Evolutionary conservation across 1,140 invertebrate species (phyloP).

Genomic region (Orchesella cincta): DNA sequence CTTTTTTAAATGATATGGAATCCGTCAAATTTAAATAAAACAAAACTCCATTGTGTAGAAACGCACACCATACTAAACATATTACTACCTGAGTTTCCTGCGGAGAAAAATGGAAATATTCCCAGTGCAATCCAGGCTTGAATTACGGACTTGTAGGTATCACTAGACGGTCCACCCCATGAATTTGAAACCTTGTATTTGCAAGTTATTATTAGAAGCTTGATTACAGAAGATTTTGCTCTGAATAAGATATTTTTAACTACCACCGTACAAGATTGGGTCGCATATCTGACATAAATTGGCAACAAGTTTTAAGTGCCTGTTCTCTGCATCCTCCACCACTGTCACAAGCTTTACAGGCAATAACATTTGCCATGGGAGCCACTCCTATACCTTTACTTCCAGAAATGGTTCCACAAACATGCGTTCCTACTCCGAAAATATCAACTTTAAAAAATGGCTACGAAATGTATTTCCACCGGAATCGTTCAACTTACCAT

Average conservation of each 20-base stretch:
- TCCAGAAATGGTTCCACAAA: not conserved
- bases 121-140: not conserved
- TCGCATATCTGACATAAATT: not conserved
- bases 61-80: no score
- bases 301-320: not conserved
- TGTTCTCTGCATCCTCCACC: not conserved
- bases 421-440: constrained; percentile 12
- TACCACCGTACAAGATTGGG: not conserved
- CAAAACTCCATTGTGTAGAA: no score
- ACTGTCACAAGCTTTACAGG: not conserved
- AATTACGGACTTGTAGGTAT: not conserved
- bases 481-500: no score
- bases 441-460: no score
- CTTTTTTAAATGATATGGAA: no score
- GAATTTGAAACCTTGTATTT: constrained; percentile 4
- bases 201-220: not conserved
- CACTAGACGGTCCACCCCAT: not conserved
- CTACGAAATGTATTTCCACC: no score
- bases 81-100: constrained; percentile 5
- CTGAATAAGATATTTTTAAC: not conserved
- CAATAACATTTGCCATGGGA: not conserved
- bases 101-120: not conserved
- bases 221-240: not conserved
- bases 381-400: not conserved
- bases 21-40: no score